Base-by-base conservation (phyloP, 2,888 invertebrate species). In the Teleogryllus oceanicus region DNA sequence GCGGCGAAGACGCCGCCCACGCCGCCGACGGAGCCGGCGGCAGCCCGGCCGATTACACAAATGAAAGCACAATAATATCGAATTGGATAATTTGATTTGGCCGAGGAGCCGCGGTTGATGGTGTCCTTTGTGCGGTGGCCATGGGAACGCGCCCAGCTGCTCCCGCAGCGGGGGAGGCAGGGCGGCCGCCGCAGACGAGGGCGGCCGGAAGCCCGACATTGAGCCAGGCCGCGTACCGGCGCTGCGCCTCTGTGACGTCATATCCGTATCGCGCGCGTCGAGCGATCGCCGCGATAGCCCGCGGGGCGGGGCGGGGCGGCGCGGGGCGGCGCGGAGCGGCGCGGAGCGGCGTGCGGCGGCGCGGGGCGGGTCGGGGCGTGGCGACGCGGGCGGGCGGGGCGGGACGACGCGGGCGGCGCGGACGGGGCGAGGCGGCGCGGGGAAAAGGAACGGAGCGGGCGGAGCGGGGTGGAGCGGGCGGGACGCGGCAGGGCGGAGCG, bases 21-120 rank as follows among this genome's bases (percentile, higher is more conserved):
- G 62, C 16, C 13, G 62, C 18, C 5, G 5, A 3, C 3, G 11
- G 16, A 11, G n/a, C 13, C 62, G 62, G 62, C 62, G 62, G 62
- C 62, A 62, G 62, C 13, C 62, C 79, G 74, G 62, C 77, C 80
- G 80, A 81, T 81, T 81, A 81, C 78, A 81, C 80, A 81, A 79
- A 81, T 79, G 80, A 79, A 79, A 50, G 77, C 80, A 74, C 75
- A 74, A 80, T 80, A 78, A 81, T 80, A 80, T 78, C 81, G 79
- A 81, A 81, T 81, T 81, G 81, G 81, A 81, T 81, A 81, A 81
- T 81, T 81, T 81, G 81, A 81, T 81, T 81, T 81, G 74, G 62
- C 62, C 20, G 75, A 77, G 80, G 50, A 74, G 50, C 21, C 18
- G 78, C 24, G 24, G 3, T 62, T 62, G 62, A 62, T 62, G 62